Conservation (phyloP, 2,113 vertebrate species). For the Hydrolagus affinis region DNA sequence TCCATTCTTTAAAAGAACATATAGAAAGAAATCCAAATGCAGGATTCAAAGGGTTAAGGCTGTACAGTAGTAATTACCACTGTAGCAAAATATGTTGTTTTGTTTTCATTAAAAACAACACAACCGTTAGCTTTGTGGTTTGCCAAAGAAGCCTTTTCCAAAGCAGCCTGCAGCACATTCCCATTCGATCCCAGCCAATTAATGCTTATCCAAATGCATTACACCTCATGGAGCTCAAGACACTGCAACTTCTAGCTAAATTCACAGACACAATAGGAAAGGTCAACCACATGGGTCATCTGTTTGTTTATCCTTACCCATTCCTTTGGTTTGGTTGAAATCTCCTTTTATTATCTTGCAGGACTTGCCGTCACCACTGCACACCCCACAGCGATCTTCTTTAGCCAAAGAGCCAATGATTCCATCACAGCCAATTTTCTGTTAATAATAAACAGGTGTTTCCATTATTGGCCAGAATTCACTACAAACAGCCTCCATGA, state of each 20-base stretch:
- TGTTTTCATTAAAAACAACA: not conserved
- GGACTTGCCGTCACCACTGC: slow-evolving; percentile 82
- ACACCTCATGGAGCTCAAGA: not conserved
- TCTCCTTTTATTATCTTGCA: slow-evolving; percentile 89
- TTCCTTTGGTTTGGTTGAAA: slow-evolving; percentile 87
- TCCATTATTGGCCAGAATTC: slow-evolving; percentile 39
- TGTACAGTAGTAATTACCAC: not conserved
- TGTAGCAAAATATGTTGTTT: not conserved
- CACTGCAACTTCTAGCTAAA: not conserved
- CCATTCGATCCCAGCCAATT: too few species aligned
- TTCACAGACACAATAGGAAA: not conserved
- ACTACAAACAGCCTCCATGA: not conserved
- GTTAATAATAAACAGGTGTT: slow-evolving; percentile 43
- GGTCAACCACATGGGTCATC: not conserved
- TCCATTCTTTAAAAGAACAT: too few species aligned
- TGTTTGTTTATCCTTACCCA: slow-evolving; percentile 62
- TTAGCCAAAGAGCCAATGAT: slow-evolving; percentile 84
- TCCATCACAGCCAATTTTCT: slow-evolving; percentile 92
- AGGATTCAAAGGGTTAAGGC: too few species aligned
- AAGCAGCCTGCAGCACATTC: not conserved
- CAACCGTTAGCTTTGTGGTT: not conserved
- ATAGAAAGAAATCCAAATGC: too few species aligned
- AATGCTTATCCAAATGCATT: not conserved
- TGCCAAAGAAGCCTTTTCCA: not conserved
- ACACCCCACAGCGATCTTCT: slow-evolving; percentile 87